A percentile compares a stretch with the other conserved stretches of the same genome.
phyloP scores from a whole-genome alignment of 2,113 vertebrate species.

The Toxotes jaculatrix region DNA sequence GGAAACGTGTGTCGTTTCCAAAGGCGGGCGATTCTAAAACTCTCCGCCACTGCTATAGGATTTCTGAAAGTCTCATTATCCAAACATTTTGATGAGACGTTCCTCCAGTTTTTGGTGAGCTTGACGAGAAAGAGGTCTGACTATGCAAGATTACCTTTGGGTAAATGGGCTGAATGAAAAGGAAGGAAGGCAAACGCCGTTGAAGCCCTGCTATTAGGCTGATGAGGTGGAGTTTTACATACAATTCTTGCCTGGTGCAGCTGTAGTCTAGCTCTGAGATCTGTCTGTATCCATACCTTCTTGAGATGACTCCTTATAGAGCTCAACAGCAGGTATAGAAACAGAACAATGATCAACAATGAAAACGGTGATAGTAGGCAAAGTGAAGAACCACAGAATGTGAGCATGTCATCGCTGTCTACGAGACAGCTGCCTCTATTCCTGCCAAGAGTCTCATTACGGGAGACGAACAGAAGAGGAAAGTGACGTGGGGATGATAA shows the following conservation, averaged over 20 bases:
- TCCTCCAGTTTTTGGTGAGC: not conserved
- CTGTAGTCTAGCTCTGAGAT: not conserved
- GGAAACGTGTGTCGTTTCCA: not conserved
- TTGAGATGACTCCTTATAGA: not conserved
- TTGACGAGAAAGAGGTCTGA: not conserved
- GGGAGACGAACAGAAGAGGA: constrained; percentile 9
- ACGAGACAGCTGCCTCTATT: constrained; percentile 10
- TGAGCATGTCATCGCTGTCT: not conserved
- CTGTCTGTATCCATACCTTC: not conserved
- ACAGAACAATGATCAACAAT: not conserved
- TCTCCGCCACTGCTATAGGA: not conserved
- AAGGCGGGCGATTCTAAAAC: not conserved
- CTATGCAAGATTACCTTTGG: not conserved
- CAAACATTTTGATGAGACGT: constrained; percentile 12
- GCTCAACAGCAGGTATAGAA: not conserved
- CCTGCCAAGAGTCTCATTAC: constrained; percentile 25
- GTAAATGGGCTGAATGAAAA: not conserved
- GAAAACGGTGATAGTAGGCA: not conserved
- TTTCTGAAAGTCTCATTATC: not conserved
- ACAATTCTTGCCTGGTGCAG: not conserved
- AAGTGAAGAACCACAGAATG: not conserved
- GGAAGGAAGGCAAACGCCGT: not conserved
- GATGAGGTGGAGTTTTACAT: not conserved
- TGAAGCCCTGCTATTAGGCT: not conserved
- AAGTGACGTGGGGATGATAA: constrained; percentile 7